Evolutionary conservation across 2,797 vertebrate genomes (phyloP).

Genomic region (Simalia tracyae): DNA sequence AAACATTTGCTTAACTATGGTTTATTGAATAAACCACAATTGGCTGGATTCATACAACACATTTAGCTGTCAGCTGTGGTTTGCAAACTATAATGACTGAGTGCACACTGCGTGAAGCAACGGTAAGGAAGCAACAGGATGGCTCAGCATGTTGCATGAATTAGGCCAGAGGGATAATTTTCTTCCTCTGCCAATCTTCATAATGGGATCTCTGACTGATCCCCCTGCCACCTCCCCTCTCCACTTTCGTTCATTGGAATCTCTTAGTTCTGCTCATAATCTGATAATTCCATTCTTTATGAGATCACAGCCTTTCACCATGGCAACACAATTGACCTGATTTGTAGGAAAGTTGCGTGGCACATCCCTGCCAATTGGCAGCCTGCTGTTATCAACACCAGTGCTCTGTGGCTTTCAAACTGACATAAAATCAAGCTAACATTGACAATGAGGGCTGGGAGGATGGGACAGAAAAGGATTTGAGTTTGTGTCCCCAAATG

Average conservation of each 20-base stretch:
- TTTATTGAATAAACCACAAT: not conserved
- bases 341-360: constrained; percentile 14
- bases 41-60: not conserved
- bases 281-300: constrained; percentile 34
- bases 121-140: not conserved
- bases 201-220: not conserved
- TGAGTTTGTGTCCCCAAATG: not conserved
- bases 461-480: not conserved
- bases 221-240: not conserved
- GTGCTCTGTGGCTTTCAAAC: not conserved
- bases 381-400: constrained; percentile 1
- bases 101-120: not conserved
- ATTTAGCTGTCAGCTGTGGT: not conserved
- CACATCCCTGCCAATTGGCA: constrained; percentile 19
- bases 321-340: constrained; percentile 34
- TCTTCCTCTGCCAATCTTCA: not conserved
- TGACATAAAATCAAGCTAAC: not conserved
- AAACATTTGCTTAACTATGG: not conserved
- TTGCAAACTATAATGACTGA: not conserved
- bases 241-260: not conserved
- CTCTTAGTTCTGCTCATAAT: constrained; percentile 24
- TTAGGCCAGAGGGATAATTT: not conserved
- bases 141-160: not conserved
- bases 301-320: constrained; percentile 31
- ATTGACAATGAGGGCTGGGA: too few relatives aligned